Base-by-base conservation (phyloP, 2,113 vertebrate genomes). In the Rhegmatorhina hoffmannsi region DNA sequence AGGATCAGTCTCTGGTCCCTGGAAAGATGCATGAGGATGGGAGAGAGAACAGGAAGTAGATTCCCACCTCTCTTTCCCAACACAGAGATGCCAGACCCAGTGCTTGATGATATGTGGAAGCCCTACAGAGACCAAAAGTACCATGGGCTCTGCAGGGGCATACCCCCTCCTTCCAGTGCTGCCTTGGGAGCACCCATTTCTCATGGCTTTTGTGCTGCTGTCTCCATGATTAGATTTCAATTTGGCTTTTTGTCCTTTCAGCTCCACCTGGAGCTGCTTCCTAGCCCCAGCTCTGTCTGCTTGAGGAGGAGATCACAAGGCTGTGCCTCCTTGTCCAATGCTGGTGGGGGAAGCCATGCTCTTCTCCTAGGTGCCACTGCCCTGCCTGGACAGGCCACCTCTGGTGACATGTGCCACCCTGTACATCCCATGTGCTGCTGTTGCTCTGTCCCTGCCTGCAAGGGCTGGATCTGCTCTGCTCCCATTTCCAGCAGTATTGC, bases 271-370 rank as follows among this genome's bases (percentile, higher is more conserved):
- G 84, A 90, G 75, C 36, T 9, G 17, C 18, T 74, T 34, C 50
- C 58, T 31, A 19, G 16, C 7, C 46, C 31, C 21, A 13, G 38
- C 21, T 59, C 33, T 21, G 17, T 17, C 70, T 52, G 44, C 53
- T 9, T 31, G 62, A 40, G 66, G 64, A 72, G 24, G 3, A 24
- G 23, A 28, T 26, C 1, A 1, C 16, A 29, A 52, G 11, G 38
- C 9, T 25, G 13, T 26, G 18, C 5, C 36, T 24, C 26, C 44
- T 33, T 1, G 1, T 31, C 43, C 0, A 0, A 43, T 36, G 43
- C 80, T 76, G 63, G 53, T 18, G 46, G 52, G 33, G 18, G 14
- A 34, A 21, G 50, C 52, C 40, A 24, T 2, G 16, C 38, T 60
- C 19, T 38, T 69, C 40, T 25, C 55, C 47, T 40, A 40, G 63